phyloP scores from a whole-genome alignment of 2,797 vertebrate genomes.

The Masticophis lateralis region DNA sequence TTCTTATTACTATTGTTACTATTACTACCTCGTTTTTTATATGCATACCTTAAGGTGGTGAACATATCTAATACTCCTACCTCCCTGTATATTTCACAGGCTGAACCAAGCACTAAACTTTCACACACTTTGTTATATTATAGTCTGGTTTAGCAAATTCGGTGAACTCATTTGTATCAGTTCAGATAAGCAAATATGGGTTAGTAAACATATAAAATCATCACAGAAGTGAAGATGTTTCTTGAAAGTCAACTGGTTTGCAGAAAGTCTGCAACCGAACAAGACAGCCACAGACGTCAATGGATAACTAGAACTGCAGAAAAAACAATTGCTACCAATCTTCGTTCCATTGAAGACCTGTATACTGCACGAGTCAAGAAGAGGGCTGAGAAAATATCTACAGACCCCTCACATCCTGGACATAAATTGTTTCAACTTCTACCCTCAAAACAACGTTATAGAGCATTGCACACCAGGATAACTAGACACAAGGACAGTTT shows the following conservation, averaged over 20 bases:
- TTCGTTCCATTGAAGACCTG: too few species aligned
- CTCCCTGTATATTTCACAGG: neutral
- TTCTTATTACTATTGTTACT: neutral
- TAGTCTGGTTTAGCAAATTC: neutral
- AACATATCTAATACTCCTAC: neutral
- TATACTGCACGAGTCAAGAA: too few species aligned
- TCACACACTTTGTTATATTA: neutral
- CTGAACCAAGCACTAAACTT: neutral
- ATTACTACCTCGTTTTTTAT: neutral
- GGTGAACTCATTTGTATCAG: neutral
- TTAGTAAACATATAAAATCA: neutral
- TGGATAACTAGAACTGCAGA: too few species aligned
- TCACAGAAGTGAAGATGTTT: conserved; percentile 50
- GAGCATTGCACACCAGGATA: too few species aligned
- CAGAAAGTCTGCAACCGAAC: too few species aligned
- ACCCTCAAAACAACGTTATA: too few species aligned
- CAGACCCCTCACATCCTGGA: too few species aligned
- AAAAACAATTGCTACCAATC: too few species aligned
- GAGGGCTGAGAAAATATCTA: too few species aligned
- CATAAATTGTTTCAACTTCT: too few species aligned
- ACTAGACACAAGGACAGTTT: too few species aligned
- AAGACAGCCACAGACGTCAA: too few species aligned
- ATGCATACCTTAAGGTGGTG: neutral
- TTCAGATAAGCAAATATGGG: neutral
- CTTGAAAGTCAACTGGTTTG: neutral